phyloP scores from a whole-genome alignment of 2,797 vertebrate species.

The Alauda arvensis region DNA sequence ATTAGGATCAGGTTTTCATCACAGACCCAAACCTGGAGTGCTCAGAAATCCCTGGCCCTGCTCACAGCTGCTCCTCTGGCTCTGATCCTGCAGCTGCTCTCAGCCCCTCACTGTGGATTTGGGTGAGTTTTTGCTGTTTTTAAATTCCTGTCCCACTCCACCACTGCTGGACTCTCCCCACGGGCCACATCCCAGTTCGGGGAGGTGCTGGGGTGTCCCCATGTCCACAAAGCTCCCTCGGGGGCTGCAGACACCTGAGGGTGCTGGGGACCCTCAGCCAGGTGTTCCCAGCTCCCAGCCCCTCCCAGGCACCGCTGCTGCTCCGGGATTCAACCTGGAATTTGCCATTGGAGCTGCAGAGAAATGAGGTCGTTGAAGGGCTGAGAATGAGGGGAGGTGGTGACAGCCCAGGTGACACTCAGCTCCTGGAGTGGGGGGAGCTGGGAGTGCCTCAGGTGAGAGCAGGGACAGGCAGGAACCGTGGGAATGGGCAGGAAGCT shows the following conservation, averaged over 20 bases:
- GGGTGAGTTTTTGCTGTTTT: not conserved
- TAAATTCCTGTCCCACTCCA: not conserved
- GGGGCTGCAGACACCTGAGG: not conserved
- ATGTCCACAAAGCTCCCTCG: not conserved
- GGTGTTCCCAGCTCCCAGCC: not conserved
- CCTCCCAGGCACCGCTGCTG: not conserved
- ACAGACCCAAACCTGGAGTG: rapidly evolving
- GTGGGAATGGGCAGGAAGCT: not conserved
- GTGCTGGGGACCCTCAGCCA: not conserved
- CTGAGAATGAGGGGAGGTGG: not conserved
- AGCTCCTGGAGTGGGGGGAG: not conserved
- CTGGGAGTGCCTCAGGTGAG: not conserved
- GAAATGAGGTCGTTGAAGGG: not conserved
- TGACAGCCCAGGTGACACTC: not conserved
- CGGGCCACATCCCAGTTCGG: not conserved
- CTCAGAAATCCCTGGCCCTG: not conserved
- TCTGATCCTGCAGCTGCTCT: not conserved
- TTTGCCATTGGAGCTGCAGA: not conserved
- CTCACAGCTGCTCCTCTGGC: not conserved
- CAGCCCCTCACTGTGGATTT: not conserved
- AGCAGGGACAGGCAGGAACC: not conserved
- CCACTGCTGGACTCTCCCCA: not conserved
- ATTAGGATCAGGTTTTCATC: not conserved
- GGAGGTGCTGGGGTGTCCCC: not conserved
- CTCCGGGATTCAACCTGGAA: not conserved